These are phyloP conservation scores for Agriotes lineatus DNA, from an alignment of 2,888 invertebrate genomes.

Conservation along the genomic window DNA sequence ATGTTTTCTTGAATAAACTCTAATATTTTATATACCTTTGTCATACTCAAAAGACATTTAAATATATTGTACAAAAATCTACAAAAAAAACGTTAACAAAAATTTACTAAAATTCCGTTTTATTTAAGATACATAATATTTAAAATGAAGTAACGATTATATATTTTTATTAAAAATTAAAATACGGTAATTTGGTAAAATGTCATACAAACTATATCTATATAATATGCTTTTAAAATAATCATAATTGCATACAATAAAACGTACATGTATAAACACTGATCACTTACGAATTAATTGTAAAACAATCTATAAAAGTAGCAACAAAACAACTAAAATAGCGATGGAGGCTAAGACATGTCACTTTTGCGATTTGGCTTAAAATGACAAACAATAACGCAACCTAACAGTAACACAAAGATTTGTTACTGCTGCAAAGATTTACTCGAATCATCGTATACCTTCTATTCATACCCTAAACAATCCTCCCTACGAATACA, in stretches of 20 bases:
- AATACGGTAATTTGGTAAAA: slow-evolving; percentile 65
- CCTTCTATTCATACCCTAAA: slow-evolving; percentile 3
- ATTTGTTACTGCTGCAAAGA: slow-evolving; percentile 33
- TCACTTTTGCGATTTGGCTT: background rate
- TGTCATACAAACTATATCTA: slow-evolving; percentile 62
- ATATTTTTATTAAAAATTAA: slow-evolving; percentile 59
- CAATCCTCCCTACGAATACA: slow-evolving; percentile 12
- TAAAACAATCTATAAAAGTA: slow-evolving; percentile 37
- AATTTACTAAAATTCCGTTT: slow-evolving; percentile 14
- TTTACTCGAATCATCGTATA: slow-evolving; percentile 20
- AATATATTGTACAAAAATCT: too few species aligned
- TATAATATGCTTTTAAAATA: slow-evolving; percentile 52
- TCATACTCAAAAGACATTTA: too few species aligned
- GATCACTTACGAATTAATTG: slow-evolving; percentile 27
- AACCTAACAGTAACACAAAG: slow-evolving; percentile 23
- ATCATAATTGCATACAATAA: slow-evolving; percentile 42
- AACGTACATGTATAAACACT: slow-evolving; percentile 49
- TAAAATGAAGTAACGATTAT: slow-evolving; percentile 29
- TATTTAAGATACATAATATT: slow-evolving; percentile 18
- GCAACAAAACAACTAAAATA: slow-evolving; percentile 33
- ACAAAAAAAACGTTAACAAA: too few species aligned
- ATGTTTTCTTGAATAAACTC: too few species aligned
- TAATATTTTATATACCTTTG: too few species aligned
- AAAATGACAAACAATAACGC: slow-evolving; percentile 23
- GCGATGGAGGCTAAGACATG: slow-evolving; percentile 3